These are phyloP conservation scores for Paracentrotus lividus DNA, from an alignment of 53 echinoderm and acorn worm genomes.

Conservation along the genomic window DNA sequence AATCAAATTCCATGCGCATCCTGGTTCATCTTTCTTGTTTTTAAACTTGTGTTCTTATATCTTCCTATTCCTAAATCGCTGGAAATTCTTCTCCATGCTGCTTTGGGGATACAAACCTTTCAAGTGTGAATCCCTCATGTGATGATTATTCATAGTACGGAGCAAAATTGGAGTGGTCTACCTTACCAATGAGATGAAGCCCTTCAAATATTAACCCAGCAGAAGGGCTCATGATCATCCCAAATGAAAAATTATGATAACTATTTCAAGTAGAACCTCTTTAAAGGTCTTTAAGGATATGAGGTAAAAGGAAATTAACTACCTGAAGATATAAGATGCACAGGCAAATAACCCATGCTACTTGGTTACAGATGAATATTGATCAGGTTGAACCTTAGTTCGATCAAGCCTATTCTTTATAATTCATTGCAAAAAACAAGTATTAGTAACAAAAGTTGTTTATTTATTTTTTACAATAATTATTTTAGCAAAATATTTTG, in stretches of 20 bases:
- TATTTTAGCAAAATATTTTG: neutral
- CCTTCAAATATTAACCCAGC: slow-evolving; percentile 3
- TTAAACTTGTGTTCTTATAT: neutral
- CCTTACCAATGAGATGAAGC: neutral
- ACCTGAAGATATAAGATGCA: neutral
- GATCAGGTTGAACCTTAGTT: neutral
- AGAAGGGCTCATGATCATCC: neutral
- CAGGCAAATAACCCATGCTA: neutral
- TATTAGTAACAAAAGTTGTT: neutral
- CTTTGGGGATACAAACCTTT: neutral
- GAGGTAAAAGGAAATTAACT: neutral
- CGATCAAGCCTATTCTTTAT: neutral
- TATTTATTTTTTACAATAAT: neutral
- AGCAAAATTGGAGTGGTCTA: neutral
- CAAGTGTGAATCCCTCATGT: neutral
- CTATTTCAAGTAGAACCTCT: neutral
- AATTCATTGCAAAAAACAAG: neutral
- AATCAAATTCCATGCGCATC: neutral
- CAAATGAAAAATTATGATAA: neutral
- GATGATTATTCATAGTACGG: neutral
- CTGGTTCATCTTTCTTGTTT: neutral
- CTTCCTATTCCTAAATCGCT: neutral
- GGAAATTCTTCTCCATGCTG: neutral
- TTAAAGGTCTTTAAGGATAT: neutral
- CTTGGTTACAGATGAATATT: neutral